Conservation (phyloP, 1,140 invertebrate genomes). For the Reticulitermes speratus region DNA sequence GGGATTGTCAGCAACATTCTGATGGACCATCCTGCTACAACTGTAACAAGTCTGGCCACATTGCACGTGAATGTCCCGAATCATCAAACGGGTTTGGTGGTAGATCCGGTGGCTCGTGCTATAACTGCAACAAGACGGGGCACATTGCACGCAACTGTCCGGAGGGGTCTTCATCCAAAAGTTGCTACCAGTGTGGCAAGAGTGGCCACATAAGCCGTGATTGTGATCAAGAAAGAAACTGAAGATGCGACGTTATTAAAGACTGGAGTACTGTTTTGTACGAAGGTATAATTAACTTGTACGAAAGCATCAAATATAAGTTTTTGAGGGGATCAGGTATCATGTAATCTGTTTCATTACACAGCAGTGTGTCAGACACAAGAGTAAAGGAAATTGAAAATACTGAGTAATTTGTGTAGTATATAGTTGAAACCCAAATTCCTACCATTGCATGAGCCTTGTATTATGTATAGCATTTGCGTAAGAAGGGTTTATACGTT, state of each 20-base stretch:
- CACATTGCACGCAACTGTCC: conserved; percentile 86
- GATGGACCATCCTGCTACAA: conserved; percentile 68
- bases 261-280: conserved; percentile 10
- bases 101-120: conserved; percentile 73
- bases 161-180: conserved; percentile 53
- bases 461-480: background rate
- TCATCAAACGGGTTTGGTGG: conserved; percentile 43
- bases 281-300: conserved; percentile 1
- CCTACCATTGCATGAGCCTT: background rate
- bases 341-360: background rate
- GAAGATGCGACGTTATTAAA: conserved; percentile 14
- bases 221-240: conserved; percentile 41
- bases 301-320: background rate
- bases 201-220: conserved; percentile 53
- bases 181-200: conserved; percentile 51
- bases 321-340: background rate
- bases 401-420: background rate
- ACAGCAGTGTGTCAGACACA: background rate
- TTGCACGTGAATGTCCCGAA: conserved; percentile 57
- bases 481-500: background rate
- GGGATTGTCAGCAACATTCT: conserved; percentile 62
- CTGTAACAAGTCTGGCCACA: conserved; percentile 85
- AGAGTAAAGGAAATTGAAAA: background rate
- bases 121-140: conserved; percentile 84
- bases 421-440: background rate